Conservation (phyloP, 2,113 vertebrate genomes). For the Pterocles burchelli region DNA sequence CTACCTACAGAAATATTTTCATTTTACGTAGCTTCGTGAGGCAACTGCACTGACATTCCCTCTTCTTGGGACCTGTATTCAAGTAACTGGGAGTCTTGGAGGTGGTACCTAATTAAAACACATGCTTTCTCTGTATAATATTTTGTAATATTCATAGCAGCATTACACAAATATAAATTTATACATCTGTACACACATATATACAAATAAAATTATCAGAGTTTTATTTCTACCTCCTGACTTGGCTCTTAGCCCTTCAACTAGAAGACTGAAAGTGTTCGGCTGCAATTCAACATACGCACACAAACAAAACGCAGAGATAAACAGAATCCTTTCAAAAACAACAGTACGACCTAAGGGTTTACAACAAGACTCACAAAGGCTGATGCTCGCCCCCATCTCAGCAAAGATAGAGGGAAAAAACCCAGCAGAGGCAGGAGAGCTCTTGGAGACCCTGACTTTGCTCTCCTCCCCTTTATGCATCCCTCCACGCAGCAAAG, state of each 20-base stretch:
- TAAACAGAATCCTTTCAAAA: not conserved
- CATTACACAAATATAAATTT: not conserved
- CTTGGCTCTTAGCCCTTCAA: not conserved
- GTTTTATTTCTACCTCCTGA: not conserved
- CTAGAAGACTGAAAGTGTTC: not conserved
- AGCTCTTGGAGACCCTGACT: not conserved
- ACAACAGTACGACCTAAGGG: not conserved
- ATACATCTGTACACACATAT: not conserved
- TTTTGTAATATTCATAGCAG: not conserved
- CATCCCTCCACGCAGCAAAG: not conserved
- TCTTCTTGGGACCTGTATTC: not conserved
- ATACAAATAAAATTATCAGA: not conserved
- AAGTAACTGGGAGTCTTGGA: not conserved
- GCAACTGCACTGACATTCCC: not conserved
- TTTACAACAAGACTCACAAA: not conserved
- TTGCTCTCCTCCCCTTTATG: not conserved
- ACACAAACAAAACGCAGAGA: not conserved
- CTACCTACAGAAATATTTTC: constrained; percentile 10
- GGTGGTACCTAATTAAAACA: not conserved
- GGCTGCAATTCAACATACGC: not conserved
- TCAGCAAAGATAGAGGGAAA: not conserved
- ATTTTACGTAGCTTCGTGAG: not conserved
- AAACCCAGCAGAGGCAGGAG: not conserved
- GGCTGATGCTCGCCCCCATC: not conserved
- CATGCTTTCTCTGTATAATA: not conserved